Evolutionary conservation across 2,113 vertebrate genomes (phyloP).

Genomic region (Geothlypis trichas): DNA sequence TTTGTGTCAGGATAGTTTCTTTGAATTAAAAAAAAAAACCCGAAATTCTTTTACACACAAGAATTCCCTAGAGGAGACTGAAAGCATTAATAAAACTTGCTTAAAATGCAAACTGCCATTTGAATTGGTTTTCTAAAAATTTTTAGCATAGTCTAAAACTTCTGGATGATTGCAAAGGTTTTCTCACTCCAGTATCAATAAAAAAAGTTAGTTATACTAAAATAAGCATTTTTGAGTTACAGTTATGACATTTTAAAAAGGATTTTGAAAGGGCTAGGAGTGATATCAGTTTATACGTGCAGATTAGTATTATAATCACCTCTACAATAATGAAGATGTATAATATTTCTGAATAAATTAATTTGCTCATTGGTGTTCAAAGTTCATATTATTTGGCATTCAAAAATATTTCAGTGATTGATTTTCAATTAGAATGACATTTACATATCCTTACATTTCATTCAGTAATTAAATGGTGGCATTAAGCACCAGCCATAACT

Average conservation of each 20-base stretch:
- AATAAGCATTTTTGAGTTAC: not conserved
- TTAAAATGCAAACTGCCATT: not conserved
- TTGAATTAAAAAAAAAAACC: not conserved
- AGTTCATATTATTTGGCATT: conserved; percentile 7
- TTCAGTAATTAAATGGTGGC: not conserved
- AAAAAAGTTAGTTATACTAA: not conserved
- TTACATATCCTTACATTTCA: not conserved
- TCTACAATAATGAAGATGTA: not conserved
- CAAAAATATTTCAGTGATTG: not conserved
- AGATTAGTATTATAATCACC: not conserved
- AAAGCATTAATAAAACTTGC: not conserved
- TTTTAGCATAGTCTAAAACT: not conserved
- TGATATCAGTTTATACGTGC: not conserved
- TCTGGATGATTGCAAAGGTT: not conserved
- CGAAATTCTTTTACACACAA: not conserved
- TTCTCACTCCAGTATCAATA: not conserved
- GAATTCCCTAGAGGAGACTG: not conserved
- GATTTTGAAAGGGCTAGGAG: not conserved
- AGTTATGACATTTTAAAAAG: not conserved
- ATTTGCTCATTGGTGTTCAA: not conserved
- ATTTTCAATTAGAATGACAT: conserved; percentile 24
- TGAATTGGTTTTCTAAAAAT: not conserved
- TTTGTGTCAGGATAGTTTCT: not conserved
- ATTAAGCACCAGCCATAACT: conserved; percentile 14
- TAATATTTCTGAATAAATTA: not conserved